Evolutionary conservation across 2,888 invertebrate species (phyloP).

Genomic region (Brachylomia viminalis): DNA sequence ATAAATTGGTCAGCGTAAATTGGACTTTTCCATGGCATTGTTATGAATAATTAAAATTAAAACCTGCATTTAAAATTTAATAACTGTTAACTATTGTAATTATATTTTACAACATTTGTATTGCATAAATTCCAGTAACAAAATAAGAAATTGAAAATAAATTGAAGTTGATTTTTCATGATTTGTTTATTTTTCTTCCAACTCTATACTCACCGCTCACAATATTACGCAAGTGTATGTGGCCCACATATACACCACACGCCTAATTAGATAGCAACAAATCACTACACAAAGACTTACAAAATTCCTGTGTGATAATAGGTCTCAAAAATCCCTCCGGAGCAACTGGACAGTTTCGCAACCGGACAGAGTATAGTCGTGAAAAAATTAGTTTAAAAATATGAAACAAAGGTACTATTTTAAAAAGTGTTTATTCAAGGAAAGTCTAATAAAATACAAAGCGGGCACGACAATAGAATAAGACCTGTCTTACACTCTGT

Average conservation of each 20-base stretch:
- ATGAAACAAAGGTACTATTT: no score
- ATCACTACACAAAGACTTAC: background rate
- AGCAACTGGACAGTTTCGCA: no score
- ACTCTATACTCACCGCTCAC: no score
- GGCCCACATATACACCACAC: background rate
- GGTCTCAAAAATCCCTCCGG: background rate
- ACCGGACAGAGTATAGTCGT: no score
- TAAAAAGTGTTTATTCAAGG: no score
- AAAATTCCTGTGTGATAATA: background rate
- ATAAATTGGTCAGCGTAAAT: constrained; percentile 74
- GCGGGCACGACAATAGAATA: no score
- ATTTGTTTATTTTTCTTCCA: constrained; percentile 68
- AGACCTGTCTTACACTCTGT: no score
- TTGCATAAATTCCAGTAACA: constrained; percentile 88
- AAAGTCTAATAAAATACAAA: no score
- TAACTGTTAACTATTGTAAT: constrained; percentile 88
- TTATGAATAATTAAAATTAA: constrained; percentile 78
- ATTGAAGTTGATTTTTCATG: constrained; percentile 89
- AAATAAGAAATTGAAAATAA: constrained; percentile 87
- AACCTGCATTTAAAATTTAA: constrained; percentile 89
- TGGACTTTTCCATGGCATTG: constrained; percentile 87
- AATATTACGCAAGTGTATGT: background rate
- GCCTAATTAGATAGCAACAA: background rate
- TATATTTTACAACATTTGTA: constrained; percentile 89
- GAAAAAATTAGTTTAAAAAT: no score